phyloP scores from a whole-genome alignment of 2,797 vertebrate species.

The Falco rusticolus region DNA sequence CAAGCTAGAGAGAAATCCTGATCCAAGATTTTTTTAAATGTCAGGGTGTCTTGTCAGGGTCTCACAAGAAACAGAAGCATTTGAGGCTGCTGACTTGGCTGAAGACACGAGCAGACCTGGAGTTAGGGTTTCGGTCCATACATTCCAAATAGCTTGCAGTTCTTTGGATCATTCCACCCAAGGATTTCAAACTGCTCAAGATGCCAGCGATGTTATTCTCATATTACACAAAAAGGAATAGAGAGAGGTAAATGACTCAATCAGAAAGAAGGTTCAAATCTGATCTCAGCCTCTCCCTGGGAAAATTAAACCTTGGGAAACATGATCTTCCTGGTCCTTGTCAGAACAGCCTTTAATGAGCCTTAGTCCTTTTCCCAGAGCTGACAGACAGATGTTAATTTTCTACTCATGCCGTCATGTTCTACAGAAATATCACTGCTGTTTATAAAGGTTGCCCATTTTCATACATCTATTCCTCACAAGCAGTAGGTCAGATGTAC shows the following conservation, averaged over 20 bases:
- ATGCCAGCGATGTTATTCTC: not conserved
- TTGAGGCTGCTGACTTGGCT: not conserved
- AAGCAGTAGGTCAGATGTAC: not conserved
- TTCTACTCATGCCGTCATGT: not conserved
- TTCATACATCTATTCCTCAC: not conserved
- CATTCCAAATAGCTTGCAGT: not conserved
- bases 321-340: not conserved
- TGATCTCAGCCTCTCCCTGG: not conserved
- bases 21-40: not conserved
- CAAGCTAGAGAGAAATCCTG: not conserved
- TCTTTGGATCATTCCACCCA: not conserved
- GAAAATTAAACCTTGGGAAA: not conserved
- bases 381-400: not conserved
- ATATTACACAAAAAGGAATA: not conserved
- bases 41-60: not conserved
- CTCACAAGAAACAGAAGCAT: not conserved
- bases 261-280: not conserved
- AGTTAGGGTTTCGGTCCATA: not conserved
- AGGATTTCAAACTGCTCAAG: not conserved
- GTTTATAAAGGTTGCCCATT: not conserved
- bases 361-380: not conserved
- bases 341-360: not conserved
- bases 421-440: not conserved
- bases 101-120: not conserved
- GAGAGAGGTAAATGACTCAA: not conserved